A percentile compares a stretch with the other conserved stretches of the same genome.
Conservation (phyloP, 2,113 vertebrate species). For the Orthonyx spaldingii region DNA sequence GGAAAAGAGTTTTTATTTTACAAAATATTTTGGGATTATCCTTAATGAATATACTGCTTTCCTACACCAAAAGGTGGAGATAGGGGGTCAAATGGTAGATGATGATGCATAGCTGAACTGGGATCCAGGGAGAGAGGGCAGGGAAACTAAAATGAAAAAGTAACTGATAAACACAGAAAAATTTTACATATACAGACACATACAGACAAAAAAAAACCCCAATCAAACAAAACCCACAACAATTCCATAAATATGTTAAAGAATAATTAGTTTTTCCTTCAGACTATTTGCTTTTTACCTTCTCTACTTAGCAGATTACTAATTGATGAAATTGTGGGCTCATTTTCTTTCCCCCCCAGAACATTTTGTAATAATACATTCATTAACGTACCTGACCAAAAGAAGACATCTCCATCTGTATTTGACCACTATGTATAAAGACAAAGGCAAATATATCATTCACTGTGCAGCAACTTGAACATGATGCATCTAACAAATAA, state of each 20-base stretch:
- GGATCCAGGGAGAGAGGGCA: not conserved
- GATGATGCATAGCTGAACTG: not conserved
- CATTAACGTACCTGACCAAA: constrained; percentile 77
- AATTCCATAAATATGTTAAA: not conserved
- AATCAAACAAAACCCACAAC: not conserved
- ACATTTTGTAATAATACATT: not conserved
- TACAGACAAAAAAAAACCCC: not conserved
- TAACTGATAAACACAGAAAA: not conserved
- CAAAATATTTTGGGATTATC: not conserved
- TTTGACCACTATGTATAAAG: constrained; percentile 73
- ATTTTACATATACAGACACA: fast-evolving
- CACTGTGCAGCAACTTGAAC: not conserved
- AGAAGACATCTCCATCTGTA: constrained; percentile 73
- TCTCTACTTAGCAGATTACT: not conserved
- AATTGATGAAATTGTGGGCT: not conserved
- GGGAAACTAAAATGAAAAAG: not conserved
- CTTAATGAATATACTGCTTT: not conserved
- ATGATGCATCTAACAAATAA: not conserved
- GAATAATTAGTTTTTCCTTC: not conserved
- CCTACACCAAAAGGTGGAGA: not conserved
- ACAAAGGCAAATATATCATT: not conserved
- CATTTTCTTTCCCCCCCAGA: not conserved
- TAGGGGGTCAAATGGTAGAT: fast-evolving
- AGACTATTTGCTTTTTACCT: not conserved
- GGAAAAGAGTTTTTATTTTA: not conserved